These are phyloP conservation scores for Lytechinus pictus DNA, from an alignment of 35 echinoderm and acorn worm genomes.

Conservation along the genomic window DNA sequence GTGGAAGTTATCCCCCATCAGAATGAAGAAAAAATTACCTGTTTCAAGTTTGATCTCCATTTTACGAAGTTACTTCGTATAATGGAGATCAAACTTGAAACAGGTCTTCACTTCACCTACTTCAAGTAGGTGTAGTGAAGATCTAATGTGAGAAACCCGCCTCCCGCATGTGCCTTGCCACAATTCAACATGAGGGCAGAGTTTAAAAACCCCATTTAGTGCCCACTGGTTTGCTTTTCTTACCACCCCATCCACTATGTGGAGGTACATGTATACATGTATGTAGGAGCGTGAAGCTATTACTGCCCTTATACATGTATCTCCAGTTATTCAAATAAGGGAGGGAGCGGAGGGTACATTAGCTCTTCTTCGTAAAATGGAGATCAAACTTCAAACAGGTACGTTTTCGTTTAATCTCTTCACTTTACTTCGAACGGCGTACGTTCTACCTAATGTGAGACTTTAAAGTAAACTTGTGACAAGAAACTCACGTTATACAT, in stretches of 20 bases:
- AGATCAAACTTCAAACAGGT: too few species aligned
- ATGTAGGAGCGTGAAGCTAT: background rate
- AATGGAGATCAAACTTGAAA: too few species aligned
- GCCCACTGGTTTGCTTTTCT: background rate
- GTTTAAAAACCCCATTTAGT: background rate
- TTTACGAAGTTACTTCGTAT: too few species aligned
- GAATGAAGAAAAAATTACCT: too few species aligned
- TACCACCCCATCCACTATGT: too few species aligned
- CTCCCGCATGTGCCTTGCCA: background rate
- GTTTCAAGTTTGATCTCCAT: too few species aligned
- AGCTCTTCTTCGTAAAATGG: too few species aligned
- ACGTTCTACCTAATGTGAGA: background rate
- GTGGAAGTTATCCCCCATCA: too few species aligned
- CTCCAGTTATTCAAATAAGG: background rate
- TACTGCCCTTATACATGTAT: background rate
- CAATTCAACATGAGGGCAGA: conserved; percentile 17
- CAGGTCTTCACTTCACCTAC: too few species aligned
- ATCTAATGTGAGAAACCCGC: background rate
- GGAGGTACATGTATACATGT: too few species aligned
- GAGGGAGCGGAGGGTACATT: conserved; percentile 17
- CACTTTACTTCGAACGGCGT: background rate
- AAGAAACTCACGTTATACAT: background rate
- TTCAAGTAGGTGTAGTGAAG: conserved; percentile 27
- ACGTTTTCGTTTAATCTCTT: background rate
- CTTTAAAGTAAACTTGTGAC: background rate